phyloP scores from a whole-genome alignment of 1,140 invertebrate genomes.

The Drosophila kepulauana region DNA sequence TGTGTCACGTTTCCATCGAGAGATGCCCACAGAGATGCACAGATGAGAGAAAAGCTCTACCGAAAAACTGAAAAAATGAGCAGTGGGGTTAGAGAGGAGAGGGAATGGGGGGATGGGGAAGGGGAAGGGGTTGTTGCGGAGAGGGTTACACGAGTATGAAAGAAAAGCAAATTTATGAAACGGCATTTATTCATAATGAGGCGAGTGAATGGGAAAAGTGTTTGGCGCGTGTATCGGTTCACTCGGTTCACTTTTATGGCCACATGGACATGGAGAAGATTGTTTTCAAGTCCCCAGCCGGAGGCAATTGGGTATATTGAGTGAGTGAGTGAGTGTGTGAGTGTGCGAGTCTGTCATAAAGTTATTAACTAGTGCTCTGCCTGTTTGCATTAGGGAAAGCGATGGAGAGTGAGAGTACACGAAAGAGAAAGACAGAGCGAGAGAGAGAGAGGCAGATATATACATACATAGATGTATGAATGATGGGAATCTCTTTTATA shows the following conservation, averaged over 20 bases:
- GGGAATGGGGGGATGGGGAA: constrained; percentile 1
- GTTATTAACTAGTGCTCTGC: constrained; percentile 63
- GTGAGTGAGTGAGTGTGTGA: constrained; percentile 29
- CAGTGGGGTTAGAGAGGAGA: constrained; percentile 15
- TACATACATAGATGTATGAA: background rate
- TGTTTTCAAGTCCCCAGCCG: constrained; percentile 10
- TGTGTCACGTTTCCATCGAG: constrained; percentile 76
- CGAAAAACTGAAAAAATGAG: constrained; percentile 7
- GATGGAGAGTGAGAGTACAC: background rate
- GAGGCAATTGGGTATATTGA: constrained; percentile 55
- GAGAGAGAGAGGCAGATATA: too few relatives aligned
- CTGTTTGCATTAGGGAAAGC: constrained; percentile 42
- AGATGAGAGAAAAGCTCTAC: constrained; percentile 36
- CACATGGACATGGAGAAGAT: constrained; percentile 29
- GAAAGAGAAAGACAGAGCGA: background rate
- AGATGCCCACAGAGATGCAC: constrained; percentile 47
- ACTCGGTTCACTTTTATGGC: constrained; percentile 50
- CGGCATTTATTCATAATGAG: constrained; percentile 82
- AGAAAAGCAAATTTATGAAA: constrained; percentile 81
- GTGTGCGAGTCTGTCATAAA: constrained; percentile 59
- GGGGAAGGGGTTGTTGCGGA: too few relatives aligned
- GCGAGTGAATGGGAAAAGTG: constrained; percentile 68
- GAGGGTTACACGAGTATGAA: constrained; percentile 7
- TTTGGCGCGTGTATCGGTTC: constrained; percentile 72
- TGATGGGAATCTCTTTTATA: constrained; percentile 39